Evolutionary conservation across 2,113 vertebrate genomes (phyloP).

Genomic region (Ellobius talpinus): DNA sequence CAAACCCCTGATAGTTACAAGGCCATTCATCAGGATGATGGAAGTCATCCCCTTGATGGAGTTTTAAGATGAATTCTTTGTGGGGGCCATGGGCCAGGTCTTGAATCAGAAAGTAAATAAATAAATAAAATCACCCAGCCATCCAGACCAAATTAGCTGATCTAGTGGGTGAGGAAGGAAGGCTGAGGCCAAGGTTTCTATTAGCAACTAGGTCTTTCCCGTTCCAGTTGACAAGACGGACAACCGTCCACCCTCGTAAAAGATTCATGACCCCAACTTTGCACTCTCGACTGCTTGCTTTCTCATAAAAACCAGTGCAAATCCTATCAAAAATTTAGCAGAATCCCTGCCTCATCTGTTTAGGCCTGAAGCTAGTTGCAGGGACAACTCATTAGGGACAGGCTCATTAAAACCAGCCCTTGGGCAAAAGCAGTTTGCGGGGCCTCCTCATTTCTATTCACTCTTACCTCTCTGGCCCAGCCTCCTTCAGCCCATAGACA

Average conservation of each 20-base stretch:
- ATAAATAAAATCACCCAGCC: conserved; percentile 39
- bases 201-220: conserved; percentile 85
- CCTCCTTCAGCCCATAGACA: conserved; percentile 82
- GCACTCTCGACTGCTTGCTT: conserved; percentile 88
- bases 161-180: conserved; percentile 69
- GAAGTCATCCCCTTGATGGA: not conserved
- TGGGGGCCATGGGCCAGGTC: conserved; percentile 16
- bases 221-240: conserved; percentile 86
- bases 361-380: conserved; percentile 94
- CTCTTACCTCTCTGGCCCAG: conserved; percentile 86
- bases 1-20: not conserved
- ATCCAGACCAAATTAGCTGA: conserved; percentile 47
- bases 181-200: conserved; percentile 81
- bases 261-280: conserved; percentile 91
- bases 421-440: conserved; percentile 91
- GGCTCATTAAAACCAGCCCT: conserved; percentile 95
- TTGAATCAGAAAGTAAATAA: conserved; percentile 57
- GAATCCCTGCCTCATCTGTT: conserved; percentile 94
- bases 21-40: not conserved
- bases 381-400: conserved; percentile 94
- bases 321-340: conserved; percentile 95
- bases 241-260: conserved; percentile 89
- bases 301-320: conserved; percentile 91
- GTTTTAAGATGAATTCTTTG: conserved; percentile 38
- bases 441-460: conserved; percentile 90